Evolutionary conservation across 2,797 vertebrate genomes (phyloP), one percentile per base, ranked within the genome.

Genomic region (Catamblyrhynchus diadema): DNA sequence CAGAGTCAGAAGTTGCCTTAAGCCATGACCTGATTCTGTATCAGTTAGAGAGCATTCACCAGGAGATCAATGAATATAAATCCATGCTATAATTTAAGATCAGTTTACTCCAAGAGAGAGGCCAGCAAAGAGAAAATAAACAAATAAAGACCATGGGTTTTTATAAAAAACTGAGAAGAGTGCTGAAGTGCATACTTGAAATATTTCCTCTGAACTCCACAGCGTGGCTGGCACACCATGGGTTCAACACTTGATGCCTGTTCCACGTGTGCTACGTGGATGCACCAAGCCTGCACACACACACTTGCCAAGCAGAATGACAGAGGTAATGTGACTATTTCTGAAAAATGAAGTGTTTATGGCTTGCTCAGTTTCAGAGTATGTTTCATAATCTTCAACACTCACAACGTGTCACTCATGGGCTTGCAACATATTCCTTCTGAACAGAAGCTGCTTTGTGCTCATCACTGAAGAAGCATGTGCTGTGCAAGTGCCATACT

Each of bases 331-430:
- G 56, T 12, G 41, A 45, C 87, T 67, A 0, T 86, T 94, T 91
- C 87, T 95, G 94, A 96, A 96, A 96, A 93, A 88, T 81, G 64
- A 94, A 96, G 91, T 92, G 95, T 73, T 96, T 94, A 94, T 64
- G 80, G 80, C 70, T 88, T 86, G 83, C 67, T 94, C 82, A 44
- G 45, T 73, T 91, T 88, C 91, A 94, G 94, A 95, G 56, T 77
- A 89, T 37, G 85, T 94, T 95, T 94, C 91, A 90, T 88, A 96
- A 93, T 90, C 95, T 94, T 83, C 85, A 73, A 42, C 82, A 64
- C 80, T 96, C 65, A 35, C 82, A 90, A 32, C 10, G 73, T 91
- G 90, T 93, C 82, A 88, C 85, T 94, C 82, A 88, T 15, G 73
- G 70, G 80, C 77, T 96, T 96, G 94, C 85, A 93, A 95, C 87